These are phyloP conservation scores for Phataginus tricuspis DNA, from an alignment of 2,797 vertebrate genomes.

Conservation along the genomic window DNA sequence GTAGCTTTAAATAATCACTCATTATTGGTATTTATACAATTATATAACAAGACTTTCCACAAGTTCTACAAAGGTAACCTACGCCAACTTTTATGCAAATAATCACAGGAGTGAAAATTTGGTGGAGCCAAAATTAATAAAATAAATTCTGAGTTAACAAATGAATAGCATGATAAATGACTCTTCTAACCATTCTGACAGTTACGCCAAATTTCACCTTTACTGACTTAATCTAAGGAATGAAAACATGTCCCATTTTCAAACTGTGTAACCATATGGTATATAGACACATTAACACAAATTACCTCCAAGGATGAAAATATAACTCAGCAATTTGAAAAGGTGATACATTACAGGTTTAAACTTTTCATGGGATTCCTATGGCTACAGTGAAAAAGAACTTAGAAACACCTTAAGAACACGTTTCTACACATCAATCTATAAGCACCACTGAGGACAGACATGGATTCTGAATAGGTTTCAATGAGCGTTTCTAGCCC, in stretches of 20 bases:
- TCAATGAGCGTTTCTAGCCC: not conserved
- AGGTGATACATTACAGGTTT: not conserved
- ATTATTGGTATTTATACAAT: not conserved
- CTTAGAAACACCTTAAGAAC: not conserved
- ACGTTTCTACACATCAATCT: not conserved
- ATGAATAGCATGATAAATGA: not conserved
- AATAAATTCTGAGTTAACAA: not conserved
- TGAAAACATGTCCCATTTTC: not conserved
- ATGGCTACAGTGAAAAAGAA: not conserved
- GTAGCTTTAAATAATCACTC: not conserved
- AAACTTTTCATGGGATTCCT: not conserved
- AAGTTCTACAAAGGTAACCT: not conserved
- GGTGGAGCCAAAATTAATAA: constrained; percentile 1
- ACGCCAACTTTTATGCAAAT: not conserved
- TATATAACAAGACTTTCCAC: not conserved
- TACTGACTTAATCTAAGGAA: constrained; percentile 22
- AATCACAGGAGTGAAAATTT: not conserved
- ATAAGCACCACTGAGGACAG: not conserved
- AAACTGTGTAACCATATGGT: not conserved
- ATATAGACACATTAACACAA: not conserved
- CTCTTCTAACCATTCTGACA: not conserved
- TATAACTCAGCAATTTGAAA: not conserved
- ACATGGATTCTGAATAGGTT: not conserved
- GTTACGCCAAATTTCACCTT: constrained; percentile 6
- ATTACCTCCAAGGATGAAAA: not conserved